Evolutionary conservation across 2,113 vertebrate genomes (phyloP).

Genomic region (Girardinichthys multiradiatus): DNA sequence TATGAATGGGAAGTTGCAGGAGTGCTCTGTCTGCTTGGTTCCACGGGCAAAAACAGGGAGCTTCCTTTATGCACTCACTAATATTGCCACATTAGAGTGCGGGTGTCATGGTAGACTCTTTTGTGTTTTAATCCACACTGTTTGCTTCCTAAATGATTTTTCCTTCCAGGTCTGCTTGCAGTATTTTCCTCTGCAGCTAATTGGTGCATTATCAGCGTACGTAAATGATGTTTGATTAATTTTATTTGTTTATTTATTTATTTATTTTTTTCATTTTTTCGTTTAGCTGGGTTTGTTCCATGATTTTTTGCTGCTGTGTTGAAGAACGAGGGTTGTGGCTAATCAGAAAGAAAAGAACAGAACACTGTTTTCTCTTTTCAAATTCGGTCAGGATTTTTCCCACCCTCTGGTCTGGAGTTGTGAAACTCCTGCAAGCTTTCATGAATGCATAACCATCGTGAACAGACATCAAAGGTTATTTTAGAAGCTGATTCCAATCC

Average conservation of each 20-base stretch:
- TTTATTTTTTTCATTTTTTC: too few relatives aligned
- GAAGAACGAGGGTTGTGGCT: background rate
- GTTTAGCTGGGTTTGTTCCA: background rate
- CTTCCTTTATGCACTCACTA: constrained; percentile 60
- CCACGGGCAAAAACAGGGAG: constrained; percentile 58
- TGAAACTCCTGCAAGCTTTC: constrained; percentile 42
- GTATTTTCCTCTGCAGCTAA: constrained; percentile 38
- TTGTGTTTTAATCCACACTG: constrained; percentile 24
- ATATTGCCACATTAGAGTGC: constrained; percentile 49
- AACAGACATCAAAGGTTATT: constrained; percentile 22
- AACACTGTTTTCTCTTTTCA: background rate
- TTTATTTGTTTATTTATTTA: too few relatives aligned
- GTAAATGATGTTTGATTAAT: background rate
- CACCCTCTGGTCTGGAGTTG: constrained; percentile 22
- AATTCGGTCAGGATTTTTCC: constrained; percentile 37
- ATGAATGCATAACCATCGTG: constrained; percentile 4
- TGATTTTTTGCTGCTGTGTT: background rate
- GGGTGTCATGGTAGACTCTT: constrained; percentile 15
- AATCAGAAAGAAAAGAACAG: background rate
- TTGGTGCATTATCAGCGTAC: constrained; percentile 24
- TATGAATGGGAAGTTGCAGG: constrained; percentile 60
- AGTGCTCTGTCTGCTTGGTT: constrained; percentile 49
- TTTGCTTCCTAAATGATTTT: constrained; percentile 37
- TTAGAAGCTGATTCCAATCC: background rate
- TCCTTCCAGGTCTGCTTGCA: constrained; percentile 43